phyloP scores from a whole-genome alignment of 1,140 invertebrate genomes.

The Dolichoris vasculosae region DNA sequence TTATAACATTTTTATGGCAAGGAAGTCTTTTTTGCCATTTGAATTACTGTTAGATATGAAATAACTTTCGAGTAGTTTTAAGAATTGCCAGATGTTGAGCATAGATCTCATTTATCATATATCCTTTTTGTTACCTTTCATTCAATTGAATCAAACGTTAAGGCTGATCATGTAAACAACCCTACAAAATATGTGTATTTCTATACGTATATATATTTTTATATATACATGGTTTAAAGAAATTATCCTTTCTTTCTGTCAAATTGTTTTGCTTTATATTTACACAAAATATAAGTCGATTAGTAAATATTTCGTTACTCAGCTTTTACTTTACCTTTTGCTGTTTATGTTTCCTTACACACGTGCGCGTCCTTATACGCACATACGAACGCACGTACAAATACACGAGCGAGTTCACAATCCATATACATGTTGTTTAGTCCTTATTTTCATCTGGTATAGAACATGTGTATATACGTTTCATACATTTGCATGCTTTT shows the following conservation, averaged over 20 bases:
- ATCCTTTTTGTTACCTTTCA: conserved; percentile 52
- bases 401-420: neutral
- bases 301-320: conserved; percentile 68
- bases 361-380: neutral
- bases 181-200: conserved; percentile 75
- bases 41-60: conserved; percentile 57
- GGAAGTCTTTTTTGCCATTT: conserved; percentile 60
- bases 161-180: conserved; percentile 76
- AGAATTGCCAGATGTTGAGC: conserved; percentile 64
- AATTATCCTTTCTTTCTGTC: conserved; percentile 60
- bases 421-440: conserved; percentile 57
- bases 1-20: conserved; percentile 72
- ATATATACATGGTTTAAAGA: conserved; percentile 66
- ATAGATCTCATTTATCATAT: conserved; percentile 54
- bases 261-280: conserved; percentile 64
- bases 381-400: neutral
- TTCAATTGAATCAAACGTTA: conserved; percentile 69
- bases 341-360: conserved; percentile 43
- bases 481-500: conserved; percentile 52
- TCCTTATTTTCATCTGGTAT: conserved; percentile 69
- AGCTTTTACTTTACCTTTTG: conserved; percentile 57
- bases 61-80: conserved; percentile 54
- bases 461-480: conserved; percentile 64
- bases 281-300: conserved; percentile 73
- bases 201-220: conserved; percentile 65